A percentile compares a stretch with the other conserved stretches of the same genome.
Evolutionary conservation across 1,140 invertebrate genomes (phyloP).

Genomic region (Drosophila malerkotliana): DNA sequence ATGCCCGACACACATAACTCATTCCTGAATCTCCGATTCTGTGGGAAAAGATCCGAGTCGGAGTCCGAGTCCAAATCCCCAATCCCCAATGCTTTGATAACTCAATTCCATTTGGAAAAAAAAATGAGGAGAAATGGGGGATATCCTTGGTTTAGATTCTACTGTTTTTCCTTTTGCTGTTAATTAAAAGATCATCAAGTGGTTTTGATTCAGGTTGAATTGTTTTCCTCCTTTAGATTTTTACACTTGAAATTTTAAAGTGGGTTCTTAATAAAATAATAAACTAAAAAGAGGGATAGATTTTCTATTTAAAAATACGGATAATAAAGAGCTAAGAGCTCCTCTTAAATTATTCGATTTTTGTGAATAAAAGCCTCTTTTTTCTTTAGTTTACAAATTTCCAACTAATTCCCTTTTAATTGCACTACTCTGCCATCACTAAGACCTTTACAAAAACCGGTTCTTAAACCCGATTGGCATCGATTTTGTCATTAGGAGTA

Average conservation of each 20-base stretch:
- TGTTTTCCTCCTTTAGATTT: no score
- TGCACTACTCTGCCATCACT: conserved; percentile 34
- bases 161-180: neutral
- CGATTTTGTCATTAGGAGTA: conserved; percentile 50
- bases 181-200: conserved; percentile 42
- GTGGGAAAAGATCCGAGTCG: conserved; percentile 21
- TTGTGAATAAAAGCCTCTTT: neutral
- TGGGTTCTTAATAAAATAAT: neutral
- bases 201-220: neutral
- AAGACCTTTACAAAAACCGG: neutral
- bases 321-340: neutral
- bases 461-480: conserved; percentile 32
- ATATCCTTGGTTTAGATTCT: neutral
- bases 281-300: no score
- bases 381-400: conserved; percentile 20
- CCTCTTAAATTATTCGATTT: neutral
- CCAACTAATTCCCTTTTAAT: conserved; percentile 77
- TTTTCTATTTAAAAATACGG: no score
- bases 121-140: neutral
- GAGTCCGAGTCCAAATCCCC: neutral
- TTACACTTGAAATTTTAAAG: no score
- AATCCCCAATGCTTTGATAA: neutral
- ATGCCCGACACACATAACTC: conserved; percentile 64
- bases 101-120: conserved; percentile 3
- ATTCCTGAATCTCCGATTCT: conserved; percentile 28